Base-by-base conservation (phyloP, 2,888 invertebrate genomes). In the Notocelia uddmanniana region DNA sequence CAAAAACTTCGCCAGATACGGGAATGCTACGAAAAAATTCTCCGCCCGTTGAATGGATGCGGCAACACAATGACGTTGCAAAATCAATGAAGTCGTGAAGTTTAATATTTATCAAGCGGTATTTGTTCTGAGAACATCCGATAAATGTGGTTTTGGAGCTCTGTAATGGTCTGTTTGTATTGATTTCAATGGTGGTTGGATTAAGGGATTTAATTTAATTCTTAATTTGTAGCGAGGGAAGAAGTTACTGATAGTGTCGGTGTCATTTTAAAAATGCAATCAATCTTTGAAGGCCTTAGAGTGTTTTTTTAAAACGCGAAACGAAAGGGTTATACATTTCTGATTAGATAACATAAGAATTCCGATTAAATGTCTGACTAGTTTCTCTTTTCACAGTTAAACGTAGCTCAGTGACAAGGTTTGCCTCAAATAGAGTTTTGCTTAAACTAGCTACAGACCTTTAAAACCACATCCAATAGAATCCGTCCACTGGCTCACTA, bases 1-100 rank as follows among this genome's bases (percentile, higher is more conserved):
- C 91, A 92, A 92, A 92, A 92, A 92, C 84, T 79, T 80, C 84
- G 82, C 84, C 79, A 79, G 75, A 83, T 79, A 76, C 77, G 80
- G 80, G 85, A 89, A 87, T 83, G 84, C 78, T 76, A 79, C 69
- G 59, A 77, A 82, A 89, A 90, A 89, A 91, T 88, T 81, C 74
- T 74, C 76, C 76, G 79, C 78, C 80, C 75, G 80, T 85, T 86
- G 82, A 86, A 90, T 89, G 90, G 91, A 90, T 87, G 85, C 85
- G 89, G 89, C 86, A 88, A 67, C 55, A 72, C 72, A 72, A 72
- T 72, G 72, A 72, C 67, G 62, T 67, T 68, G 67, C 72, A 72
- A 72, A 67, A 72, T 67, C 72, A 72, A 72, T 68, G 71, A 72
- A 72, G 72, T 62, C 72, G 68, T 72, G 72, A 68, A 72, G 60